Percentiles rank a stretch among this genome's conserved stretches.
Evolutionary conservation across 2,797 vertebrate genomes (phyloP).

Genomic region (Chelmon rostratus): DNA sequence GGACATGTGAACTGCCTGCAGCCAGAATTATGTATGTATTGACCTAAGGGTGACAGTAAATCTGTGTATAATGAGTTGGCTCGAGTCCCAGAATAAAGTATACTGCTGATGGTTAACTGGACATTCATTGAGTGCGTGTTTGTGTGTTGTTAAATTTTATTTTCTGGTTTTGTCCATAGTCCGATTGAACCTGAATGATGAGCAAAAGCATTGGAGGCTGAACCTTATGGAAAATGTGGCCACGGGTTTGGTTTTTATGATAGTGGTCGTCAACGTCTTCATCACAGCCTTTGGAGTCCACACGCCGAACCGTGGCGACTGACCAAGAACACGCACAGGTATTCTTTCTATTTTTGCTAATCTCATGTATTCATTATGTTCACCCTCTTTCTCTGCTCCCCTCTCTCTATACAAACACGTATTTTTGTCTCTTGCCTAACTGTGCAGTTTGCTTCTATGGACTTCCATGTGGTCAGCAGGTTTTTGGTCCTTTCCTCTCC

Average conservation of each 20-base stretch:
- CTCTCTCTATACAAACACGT: constrained; percentile 45
- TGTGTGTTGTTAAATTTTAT: constrained; percentile 34
- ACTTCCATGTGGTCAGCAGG: constrained; percentile 66
- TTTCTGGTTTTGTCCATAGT: constrained; percentile 79
- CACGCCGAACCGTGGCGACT: constrained; percentile 69
- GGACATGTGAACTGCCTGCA: constrained; percentile 11
- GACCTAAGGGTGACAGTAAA: constrained; percentile 52
- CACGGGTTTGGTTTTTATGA: constrained; percentile 89
- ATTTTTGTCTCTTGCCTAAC: constrained; percentile 47
- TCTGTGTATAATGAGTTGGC: constrained; percentile 53
- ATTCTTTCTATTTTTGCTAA: constrained; percentile 34
- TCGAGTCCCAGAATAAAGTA: constrained; percentile 41
- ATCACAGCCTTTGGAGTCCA: constrained; percentile 93
- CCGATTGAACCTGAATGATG: constrained; percentile 92
- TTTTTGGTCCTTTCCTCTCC: constrained; percentile 57
- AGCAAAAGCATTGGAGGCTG: constrained; percentile 86
- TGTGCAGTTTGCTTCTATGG: constrained; percentile 55
- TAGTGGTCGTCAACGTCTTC: constrained; percentile 92
- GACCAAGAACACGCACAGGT: constrained; percentile 39
- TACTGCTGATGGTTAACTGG: constrained; percentile 36
- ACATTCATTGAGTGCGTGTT: constrained; percentile 31
- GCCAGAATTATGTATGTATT: constrained; percentile 37
- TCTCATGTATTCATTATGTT: constrained; percentile 41
- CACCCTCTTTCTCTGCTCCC: constrained; percentile 19
- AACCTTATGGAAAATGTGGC: constrained; percentile 89